Base-by-base conservation (phyloP, 1,140 invertebrate species). In the Pseudomyrmex cubaensis region DNA sequence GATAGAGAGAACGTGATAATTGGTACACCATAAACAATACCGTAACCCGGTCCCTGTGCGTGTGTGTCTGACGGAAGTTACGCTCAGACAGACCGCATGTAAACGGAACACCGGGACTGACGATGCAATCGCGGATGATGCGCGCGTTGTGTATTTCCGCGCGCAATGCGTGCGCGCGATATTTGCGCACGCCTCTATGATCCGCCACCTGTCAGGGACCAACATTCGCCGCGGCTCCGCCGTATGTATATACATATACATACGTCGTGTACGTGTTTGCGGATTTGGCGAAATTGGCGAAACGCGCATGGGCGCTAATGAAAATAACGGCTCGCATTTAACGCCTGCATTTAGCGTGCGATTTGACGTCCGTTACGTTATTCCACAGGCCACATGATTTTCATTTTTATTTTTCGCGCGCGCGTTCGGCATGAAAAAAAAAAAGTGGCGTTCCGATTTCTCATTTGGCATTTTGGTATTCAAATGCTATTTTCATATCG, bases 11-110 rank as follows among this genome's bases (percentile, higher is more conserved):
- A 61, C 66, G 44, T n/a, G 76, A 57, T 80, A 80, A 80, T 80
- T 80, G 76, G 44, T 50, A 61, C 46, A 72, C 76, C 54, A 59
- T 80, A 72, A 80, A 80, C 66, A 80, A 80, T 80, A 61, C 66
- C 66, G 72, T 70, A 80, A 48, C 35, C 5, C 35, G 35, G 54
- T 72, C 76, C 66, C 20, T 59, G 46, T 70, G 59, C 66, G 76
- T 44, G 54, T 20, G 59, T 35, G 64, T 59, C 66, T 72, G 66
- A 80, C 85, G 87, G 85, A 88, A 87, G 87, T 87, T 88, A 82
- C 82, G 87, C 85, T 88, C 84, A 80, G 86, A 84, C 90, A 89
- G 82, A 90, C 88, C 90, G 83, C 87, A 74, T 87, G 78, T 92
- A 88, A 90, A 75, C 87, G 89, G 83, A 85, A 85, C 87, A 67